These are phyloP conservation scores for Lophura nycthemera DNA, from an alignment of 2,113 vertebrate species.

Conservation along the genomic window DNA sequence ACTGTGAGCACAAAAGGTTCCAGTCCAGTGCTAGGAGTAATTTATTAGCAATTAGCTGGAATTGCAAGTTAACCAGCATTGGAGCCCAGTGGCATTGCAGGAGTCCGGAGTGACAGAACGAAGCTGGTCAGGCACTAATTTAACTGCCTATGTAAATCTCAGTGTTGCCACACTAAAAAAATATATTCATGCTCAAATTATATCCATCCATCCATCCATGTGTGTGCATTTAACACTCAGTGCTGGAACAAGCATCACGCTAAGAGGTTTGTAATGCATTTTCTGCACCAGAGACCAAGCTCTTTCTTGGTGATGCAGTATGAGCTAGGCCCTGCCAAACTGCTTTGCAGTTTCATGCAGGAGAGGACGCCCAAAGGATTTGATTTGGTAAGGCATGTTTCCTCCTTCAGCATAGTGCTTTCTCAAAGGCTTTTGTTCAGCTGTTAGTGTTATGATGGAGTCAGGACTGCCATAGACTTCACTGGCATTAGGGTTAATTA, in stretches of 20 bases:
- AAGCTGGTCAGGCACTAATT: background rate
- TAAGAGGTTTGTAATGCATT: background rate
- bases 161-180: background rate
- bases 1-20: background rate
- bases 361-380: background rate
- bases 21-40: background rate
- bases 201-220: fast-evolving
- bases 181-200: background rate
- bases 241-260: background rate
- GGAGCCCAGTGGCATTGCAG: fast-evolving
- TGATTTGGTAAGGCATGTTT: background rate
- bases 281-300: background rate
- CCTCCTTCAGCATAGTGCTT: background rate
- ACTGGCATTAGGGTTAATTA: background rate
- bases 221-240: background rate
- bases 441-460: background rate
- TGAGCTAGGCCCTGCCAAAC: background rate
- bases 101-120: background rate
- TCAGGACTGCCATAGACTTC: background rate
- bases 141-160: fast-evolving
- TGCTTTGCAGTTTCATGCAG: background rate
- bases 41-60: background rate
- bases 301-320: background rate
- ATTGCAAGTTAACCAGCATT: background rate
- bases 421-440: background rate